Evolutionary conservation across 2,797 vertebrate genomes (phyloP).

Genomic region (Halcyon leucocephala): DNA sequence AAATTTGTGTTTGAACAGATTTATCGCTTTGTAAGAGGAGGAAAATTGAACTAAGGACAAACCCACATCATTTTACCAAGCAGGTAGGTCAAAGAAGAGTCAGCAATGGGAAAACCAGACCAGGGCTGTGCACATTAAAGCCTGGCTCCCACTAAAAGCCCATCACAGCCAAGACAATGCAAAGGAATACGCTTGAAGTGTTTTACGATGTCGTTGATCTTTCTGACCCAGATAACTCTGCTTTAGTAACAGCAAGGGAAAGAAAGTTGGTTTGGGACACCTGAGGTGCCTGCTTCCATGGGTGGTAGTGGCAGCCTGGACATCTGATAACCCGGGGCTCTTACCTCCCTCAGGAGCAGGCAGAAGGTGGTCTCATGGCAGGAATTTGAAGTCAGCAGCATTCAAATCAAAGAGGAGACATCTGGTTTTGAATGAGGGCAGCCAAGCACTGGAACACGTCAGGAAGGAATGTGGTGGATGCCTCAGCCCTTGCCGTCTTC

Average conservation of each 20-base stretch:
- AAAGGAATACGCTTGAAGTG: neutral
- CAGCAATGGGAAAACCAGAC: conserved; percentile 6
- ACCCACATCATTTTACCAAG: neutral
- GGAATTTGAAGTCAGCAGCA: neutral
- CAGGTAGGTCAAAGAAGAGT: neutral
- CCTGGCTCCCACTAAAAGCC: neutral
- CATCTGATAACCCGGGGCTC: neutral
- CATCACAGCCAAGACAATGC: neutral
- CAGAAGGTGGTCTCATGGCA: neutral
- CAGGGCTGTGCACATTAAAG: neutral
- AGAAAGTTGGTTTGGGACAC: neutral
- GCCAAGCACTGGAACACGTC: neutral
- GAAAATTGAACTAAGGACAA: neutral
- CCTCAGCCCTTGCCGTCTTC: neutral
- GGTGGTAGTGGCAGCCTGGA: neutral
- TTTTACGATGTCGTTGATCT: neutral
- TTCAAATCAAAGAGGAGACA: neutral
- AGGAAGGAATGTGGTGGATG: neutral
- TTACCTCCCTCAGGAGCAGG: neutral
- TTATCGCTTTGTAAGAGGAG: neutral
- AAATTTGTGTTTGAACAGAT: neutral
- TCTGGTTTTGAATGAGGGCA: conserved; percentile 14
- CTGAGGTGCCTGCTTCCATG: rapidly evolving
- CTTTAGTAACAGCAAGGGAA: neutral
- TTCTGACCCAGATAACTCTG: neutral